Evolutionary conservation across 2,888 invertebrate species (phyloP).

Genomic region (Lithophane socia): DNA sequence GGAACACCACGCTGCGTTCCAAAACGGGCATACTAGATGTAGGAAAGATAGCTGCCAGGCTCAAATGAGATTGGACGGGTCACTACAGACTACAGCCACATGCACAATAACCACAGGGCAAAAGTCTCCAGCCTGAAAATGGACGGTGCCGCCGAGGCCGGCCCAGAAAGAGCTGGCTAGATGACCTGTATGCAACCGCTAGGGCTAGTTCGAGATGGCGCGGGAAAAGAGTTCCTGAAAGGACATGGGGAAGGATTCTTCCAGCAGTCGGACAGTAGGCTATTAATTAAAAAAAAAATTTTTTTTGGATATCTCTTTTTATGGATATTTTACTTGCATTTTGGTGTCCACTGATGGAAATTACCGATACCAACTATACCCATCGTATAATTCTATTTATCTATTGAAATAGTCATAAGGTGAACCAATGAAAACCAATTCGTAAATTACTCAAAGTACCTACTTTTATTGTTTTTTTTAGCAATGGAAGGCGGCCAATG

Average conservation of each 20-base stretch:
- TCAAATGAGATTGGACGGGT: no score
- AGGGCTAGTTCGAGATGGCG: no score
- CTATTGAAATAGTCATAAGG: not conserved
- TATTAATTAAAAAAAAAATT: no score
- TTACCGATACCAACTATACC: no score
- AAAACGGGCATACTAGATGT: not conserved
- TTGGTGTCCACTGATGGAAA: no score
- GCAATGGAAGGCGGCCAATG: constrained; percentile 96
- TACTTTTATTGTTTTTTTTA: constrained; percentile 75
- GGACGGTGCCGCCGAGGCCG: not conserved
- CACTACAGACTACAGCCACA: no score
- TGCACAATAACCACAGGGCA: not conserved
- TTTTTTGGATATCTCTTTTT: no score
- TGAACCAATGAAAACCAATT: not conserved
- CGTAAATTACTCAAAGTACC: not conserved
- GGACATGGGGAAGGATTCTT: no score
- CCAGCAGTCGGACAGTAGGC: no score
- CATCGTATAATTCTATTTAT: not conserved
- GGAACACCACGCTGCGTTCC: not conserved
- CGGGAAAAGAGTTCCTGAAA: not conserved
- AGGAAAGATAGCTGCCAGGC: no score
- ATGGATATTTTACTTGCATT: not conserved
- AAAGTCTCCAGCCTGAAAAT: not conserved
- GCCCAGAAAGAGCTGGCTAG: not conserved
- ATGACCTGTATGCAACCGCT: no score